Percentiles rank a stretch among this genome's conserved stretches.
Evolutionary conservation across 2,888 invertebrate species (phyloP).

Genomic region (Trypoxylon attenuatum): DNA sequence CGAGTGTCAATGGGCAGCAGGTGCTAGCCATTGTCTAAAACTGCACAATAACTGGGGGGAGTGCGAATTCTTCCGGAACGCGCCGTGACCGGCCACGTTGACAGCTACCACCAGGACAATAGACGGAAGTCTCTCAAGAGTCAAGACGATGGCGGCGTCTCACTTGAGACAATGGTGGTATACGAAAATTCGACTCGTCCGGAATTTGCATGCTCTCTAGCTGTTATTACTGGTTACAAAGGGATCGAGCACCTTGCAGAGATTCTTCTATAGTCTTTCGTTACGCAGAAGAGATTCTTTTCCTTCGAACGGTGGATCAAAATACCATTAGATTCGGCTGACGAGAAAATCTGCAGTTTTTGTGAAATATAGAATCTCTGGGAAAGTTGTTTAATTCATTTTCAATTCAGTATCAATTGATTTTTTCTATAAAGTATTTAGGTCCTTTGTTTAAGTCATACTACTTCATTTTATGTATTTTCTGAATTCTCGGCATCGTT

Average conservation of each 20-base stretch:
- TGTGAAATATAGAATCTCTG: too few species aligned
- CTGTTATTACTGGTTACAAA: neutral
- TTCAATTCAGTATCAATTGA: too few species aligned
- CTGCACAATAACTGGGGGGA: slow-evolving; percentile 61
- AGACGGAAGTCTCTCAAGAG: slow-evolving; percentile 36
- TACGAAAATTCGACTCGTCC: slow-evolving; percentile 51
- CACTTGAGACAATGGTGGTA: slow-evolving; percentile 52
- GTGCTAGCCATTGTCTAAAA: slow-evolving; percentile 59
- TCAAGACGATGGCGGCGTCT: neutral
- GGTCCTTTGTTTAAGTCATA: too few species aligned
- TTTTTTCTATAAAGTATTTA: too few species aligned
- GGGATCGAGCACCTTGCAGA: neutral
- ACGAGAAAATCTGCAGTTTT: too few species aligned
- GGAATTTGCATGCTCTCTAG: slow-evolving; percentile 29
- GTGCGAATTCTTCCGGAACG: slow-evolving; percentile 52
- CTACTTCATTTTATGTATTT: too few species aligned
- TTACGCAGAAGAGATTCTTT: neutral
- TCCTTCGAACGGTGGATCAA: too few species aligned
- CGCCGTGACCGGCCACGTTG: slow-evolving; percentile 57
- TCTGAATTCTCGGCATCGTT: too few species aligned
- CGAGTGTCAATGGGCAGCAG: slow-evolving; percentile 56
- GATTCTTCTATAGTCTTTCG: slow-evolving; percentile 1
- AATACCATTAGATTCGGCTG: too few species aligned
- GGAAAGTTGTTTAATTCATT: too few species aligned
- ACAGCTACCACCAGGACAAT: slow-evolving; percentile 57